phyloP scores from a whole-genome alignment of 2,888 invertebrate genomes.

The Drosophila diplacantha region DNA sequence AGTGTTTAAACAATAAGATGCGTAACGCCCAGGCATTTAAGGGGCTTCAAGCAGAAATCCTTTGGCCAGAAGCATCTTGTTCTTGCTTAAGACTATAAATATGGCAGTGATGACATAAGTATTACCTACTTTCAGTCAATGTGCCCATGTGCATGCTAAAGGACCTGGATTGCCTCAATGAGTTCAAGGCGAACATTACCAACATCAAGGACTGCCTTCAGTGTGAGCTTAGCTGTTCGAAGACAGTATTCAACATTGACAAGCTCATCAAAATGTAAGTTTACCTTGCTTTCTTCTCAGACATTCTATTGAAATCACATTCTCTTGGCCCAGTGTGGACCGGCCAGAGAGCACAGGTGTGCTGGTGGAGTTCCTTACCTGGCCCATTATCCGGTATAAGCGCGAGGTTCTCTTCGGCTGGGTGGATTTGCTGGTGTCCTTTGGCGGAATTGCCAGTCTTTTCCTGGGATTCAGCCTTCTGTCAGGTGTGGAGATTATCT shows the following conservation, averaged over 20 bases:
- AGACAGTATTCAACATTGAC: conserved; percentile 87
- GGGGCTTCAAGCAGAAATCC: too few relatives aligned
- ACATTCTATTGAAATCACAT: neutral
- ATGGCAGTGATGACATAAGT: too few relatives aligned
- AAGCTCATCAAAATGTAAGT: conserved; percentile 83
- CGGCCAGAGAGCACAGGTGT: conserved; percentile 64
- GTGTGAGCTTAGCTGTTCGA: conserved; percentile 86
- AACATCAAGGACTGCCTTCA: conserved; percentile 81
- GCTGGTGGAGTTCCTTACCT: conserved; percentile 83
- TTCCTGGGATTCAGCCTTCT: conserved; percentile 85
- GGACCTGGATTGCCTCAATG: conserved; percentile 81
- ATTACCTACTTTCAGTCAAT: conserved; percentile 46
- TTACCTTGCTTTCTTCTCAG: too few relatives aligned
- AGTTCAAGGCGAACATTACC: conserved; percentile 79
- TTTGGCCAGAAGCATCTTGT: too few relatives aligned
- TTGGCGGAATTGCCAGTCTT: conserved; percentile 80
- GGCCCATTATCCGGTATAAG: conserved; percentile 84
- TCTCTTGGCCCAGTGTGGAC: conserved; percentile 25
- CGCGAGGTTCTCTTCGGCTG: conserved; percentile 90
- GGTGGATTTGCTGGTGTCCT: conserved; percentile 85
- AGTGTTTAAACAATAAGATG: too few relatives aligned
- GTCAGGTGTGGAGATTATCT: conserved; percentile 86
- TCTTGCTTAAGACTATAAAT: too few relatives aligned
- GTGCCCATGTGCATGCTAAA: conserved; percentile 80
- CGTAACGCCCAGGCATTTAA: too few relatives aligned